Conservation (phyloP, 2,888 invertebrate species). For the Thumatha senex region DNA sequence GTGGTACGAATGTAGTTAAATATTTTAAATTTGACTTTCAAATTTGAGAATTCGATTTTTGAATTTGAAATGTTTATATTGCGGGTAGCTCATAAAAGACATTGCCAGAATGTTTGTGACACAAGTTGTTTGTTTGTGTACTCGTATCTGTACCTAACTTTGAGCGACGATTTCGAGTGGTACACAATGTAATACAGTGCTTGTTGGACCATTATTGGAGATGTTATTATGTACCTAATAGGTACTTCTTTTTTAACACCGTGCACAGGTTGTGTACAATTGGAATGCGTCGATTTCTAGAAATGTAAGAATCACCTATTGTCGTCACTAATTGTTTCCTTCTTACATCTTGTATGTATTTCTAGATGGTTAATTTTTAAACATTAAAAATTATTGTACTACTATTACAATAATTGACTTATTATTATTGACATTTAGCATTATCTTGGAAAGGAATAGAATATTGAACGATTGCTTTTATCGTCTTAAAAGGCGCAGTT, state of each 20-base stretch:
- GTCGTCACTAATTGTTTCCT: slow-evolving; percentile 74
- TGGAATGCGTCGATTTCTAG: slow-evolving; percentile 43
- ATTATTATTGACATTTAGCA: slow-evolving; percentile 72
- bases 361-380: slow-evolving; percentile 73
- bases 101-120: slow-evolving; percentile 63
- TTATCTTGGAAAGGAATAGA: slow-evolving; percentile 68
- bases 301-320: slow-evolving; percentile 73
- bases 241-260: slow-evolving; percentile 24
- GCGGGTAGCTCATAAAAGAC: slow-evolving; percentile 59
- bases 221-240: slow-evolving; percentile 19
- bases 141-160: slow-evolving; percentile 58
- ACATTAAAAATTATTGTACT: slow-evolving; percentile 74
- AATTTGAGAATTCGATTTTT: slow-evolving; percentile 42
- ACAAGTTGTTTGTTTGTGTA: no score
- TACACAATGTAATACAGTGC: slow-evolving; percentile 26
- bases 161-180: slow-evolving; percentile 44
- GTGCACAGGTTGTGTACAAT: slow-evolving; percentile 28
- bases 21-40: slow-evolving; percentile 38
- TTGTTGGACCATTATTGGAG: slow-evolving; percentile 28
- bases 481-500: slow-evolving; percentile 46
- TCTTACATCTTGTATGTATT: slow-evolving; percentile 72
- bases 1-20: slow-evolving; percentile 30
- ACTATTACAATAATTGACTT: slow-evolving; percentile 74
- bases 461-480: slow-evolving; percentile 56
- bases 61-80: slow-evolving; percentile 44